phyloP scores from a whole-genome alignment of 2,888 invertebrate species.

The Drosophila recens region DNA sequence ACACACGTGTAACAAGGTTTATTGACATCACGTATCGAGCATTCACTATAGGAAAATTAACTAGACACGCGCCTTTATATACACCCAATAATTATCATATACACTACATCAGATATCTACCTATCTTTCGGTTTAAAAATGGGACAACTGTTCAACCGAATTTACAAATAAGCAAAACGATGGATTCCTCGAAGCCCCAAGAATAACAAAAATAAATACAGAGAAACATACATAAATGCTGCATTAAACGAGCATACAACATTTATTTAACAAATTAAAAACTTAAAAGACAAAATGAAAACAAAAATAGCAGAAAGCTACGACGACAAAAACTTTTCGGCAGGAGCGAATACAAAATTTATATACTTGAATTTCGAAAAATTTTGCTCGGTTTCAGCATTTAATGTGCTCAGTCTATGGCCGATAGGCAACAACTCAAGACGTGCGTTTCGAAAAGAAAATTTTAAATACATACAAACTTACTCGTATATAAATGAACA shows the following conservation, averaged over 20 bases:
- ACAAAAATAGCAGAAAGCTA: conserved; percentile 54
- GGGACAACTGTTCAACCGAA: conserved; percentile 49
- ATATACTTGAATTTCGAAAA: conserved; percentile 33
- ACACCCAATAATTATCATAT: background rate
- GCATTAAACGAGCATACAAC: conserved; percentile 21
- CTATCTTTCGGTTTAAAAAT: conserved; percentile 28
- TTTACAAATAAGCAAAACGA: conserved; percentile 29
- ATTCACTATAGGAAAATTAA: conserved; percentile 9
- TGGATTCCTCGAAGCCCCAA: conserved; percentile 46
- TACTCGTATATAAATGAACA: background rate
- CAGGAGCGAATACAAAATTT: conserved; percentile 28
- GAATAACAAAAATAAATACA: conserved; percentile 31
- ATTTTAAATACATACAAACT: conserved; percentile 15
- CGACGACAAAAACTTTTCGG: conserved; percentile 54
- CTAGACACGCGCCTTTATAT: background rate
- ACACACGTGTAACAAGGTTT: conserved; percentile 55
- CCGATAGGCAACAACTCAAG: conserved; percentile 63
- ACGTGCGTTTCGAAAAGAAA: conserved; percentile 56
- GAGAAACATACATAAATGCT: conserved; percentile 16
- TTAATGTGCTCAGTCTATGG: conserved; percentile 61
- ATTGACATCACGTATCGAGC: conserved; percentile 30
- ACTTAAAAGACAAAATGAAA: conserved; percentile 37
- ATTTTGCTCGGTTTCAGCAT: conserved; percentile 37
- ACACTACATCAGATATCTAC: background rate
- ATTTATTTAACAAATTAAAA: conserved; percentile 32